These are phyloP conservation scores for Rhimphoctona megacephalus DNA, from an alignment of 2,888 invertebrate species.

Conservation along the genomic window DNA sequence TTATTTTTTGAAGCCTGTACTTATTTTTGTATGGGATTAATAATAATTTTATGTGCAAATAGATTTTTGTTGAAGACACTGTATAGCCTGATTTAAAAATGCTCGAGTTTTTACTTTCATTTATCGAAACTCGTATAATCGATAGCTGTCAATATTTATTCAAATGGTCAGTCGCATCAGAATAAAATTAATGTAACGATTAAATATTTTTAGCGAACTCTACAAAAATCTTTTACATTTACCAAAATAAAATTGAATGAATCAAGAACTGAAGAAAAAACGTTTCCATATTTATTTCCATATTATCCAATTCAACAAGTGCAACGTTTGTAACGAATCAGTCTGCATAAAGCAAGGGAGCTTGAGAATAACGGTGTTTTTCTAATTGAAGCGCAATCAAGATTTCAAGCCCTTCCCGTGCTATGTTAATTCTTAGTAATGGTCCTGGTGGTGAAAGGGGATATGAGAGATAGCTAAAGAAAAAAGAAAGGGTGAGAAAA, in stretches of 20 bases:
- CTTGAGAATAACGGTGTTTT: conserved; percentile 65
- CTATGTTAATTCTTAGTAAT: conserved; percentile 65
- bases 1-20: too few relatives aligned
- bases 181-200: neutral
- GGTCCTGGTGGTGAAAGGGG: conserved; percentile 51
- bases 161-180: too few relatives aligned
- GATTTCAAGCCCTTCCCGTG: conserved; percentile 49
- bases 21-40: neutral
- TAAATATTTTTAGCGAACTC: neutral
- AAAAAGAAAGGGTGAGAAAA: conserved; percentile 28
- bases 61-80: neutral
- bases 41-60: neutral
- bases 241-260: neutral
- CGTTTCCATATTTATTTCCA: conserved; percentile 19
- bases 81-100: neutral
- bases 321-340: conserved; percentile 65
- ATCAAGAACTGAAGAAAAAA: neutral
- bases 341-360: conserved; percentile 60
- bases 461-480: conserved; percentile 1
- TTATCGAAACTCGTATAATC: neutral
- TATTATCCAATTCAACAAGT: conserved; percentile 58
- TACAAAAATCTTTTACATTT: neutral
- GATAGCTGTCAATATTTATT: neutral
- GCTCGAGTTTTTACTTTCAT: neutral
- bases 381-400: conserved; percentile 69